A percentile compares a stretch with the other conserved stretches of the same genome.
These are phyloP conservation scores for Drosophila pseudotalamancana DNA, from an alignment of 2,888 invertebrate species.

Conservation along the genomic window DNA sequence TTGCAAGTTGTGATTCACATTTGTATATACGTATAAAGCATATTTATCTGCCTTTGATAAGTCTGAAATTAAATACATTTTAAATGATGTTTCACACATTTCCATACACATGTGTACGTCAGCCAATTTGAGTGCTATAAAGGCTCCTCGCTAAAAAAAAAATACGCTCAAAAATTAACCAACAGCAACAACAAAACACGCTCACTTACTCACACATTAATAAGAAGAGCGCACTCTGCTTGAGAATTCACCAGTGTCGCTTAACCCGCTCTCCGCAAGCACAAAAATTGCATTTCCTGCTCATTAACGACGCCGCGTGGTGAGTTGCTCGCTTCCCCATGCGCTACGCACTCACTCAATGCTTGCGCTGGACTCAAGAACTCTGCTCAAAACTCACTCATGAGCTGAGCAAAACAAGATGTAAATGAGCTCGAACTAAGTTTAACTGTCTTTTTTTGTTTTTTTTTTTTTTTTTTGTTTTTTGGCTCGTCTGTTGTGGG, in stretches of 20 bases:
- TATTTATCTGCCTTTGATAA: slow-evolving; percentile 6
- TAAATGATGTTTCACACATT: background rate
- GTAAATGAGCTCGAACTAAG: slow-evolving; percentile 62
- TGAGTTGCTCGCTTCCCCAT: slow-evolving; percentile 54
- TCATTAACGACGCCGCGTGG: slow-evolving; percentile 65
- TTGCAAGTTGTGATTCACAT: background rate
- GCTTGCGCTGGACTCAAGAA: slow-evolving; percentile 54
- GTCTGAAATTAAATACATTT: slow-evolving; percentile 2
- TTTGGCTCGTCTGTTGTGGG: slow-evolving; percentile 35
- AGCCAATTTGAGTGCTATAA: slow-evolving; percentile 11
- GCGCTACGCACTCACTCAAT: slow-evolving; percentile 21
- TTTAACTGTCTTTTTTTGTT: slow-evolving; percentile 5
- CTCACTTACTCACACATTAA: slow-evolving; percentile 47
- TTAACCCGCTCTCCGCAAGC: slow-evolving; percentile 38
- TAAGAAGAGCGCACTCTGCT: slow-evolving; percentile 18
- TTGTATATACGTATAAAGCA: background rate
- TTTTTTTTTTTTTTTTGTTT: background rate
- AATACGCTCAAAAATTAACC: slow-evolving; percentile 53
- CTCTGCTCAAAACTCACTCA: slow-evolving; percentile 38
- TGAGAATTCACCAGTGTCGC: slow-evolving; percentile 50
- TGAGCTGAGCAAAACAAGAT: slow-evolving; percentile 43
- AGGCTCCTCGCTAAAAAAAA: slow-evolving; percentile 17
- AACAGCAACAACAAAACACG: slow-evolving; percentile 26
- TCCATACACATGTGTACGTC: background rate
- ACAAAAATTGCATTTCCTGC: slow-evolving; percentile 75